Percentiles rank a stretch among this genome's conserved stretches.
phyloP scores from a whole-genome alignment of 2,113 vertebrate genomes.

The Pteronura brasiliensis region DNA sequence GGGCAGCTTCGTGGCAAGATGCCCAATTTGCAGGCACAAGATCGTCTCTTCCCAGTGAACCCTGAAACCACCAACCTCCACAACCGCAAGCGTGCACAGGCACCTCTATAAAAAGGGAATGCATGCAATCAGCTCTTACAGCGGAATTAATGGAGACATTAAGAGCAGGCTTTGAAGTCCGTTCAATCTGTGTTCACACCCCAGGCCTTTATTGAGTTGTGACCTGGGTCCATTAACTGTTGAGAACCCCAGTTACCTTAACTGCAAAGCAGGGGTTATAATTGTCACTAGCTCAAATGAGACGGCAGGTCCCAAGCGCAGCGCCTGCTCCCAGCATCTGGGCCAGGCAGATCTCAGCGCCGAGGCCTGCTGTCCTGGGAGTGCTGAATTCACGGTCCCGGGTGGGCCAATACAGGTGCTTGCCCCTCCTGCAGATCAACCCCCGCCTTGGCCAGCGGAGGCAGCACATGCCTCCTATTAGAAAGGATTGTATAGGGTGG shows the following conservation, averaged over 20 bases:
- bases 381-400: not conserved
- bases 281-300: not conserved
- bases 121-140: rapidly evolving
- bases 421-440: not conserved
- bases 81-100: not conserved
- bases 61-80: not conserved
- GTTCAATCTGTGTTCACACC: not conserved
- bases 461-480: not conserved
- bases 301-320: not conserved
- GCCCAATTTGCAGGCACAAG: not conserved
- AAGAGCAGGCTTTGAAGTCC: not conserved
- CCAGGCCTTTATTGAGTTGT: not conserved
- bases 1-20: not conserved
- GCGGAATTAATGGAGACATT: not conserved
- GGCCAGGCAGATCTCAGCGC: not conserved
- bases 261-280: not conserved
- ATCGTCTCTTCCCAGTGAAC: not conserved
- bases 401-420: not conserved
- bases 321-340: not conserved
- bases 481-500: not conserved
- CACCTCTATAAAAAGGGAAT: not conserved
- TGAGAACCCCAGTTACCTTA: not conserved
- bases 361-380: not conserved
- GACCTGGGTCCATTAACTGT: not conserved
- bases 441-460: rapidly evolving